A percentile compares a stretch with the other conserved stretches of the same genome.
Conservation (phyloP, 2,113 vertebrate species). For the Chaenocephalus aceratus region DNA sequence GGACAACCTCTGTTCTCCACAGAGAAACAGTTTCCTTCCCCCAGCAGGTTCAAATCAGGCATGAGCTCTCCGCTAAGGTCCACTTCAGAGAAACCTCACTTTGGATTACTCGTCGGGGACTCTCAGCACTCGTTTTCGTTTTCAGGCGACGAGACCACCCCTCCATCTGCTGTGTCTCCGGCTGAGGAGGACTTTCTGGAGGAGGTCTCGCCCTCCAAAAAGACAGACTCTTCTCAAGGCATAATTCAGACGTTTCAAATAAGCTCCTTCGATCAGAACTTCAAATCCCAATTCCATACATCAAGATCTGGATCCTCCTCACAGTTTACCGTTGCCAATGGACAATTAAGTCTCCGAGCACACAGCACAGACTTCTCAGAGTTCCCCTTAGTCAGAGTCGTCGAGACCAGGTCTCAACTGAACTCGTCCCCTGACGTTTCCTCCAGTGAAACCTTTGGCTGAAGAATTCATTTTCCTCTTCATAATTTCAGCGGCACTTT, state of each 20-base stretch:
- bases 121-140: constrained; percentile 97
- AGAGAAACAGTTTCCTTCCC: constrained; percentile 94
- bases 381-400: constrained; percentile 95
- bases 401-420: constrained; percentile 95
- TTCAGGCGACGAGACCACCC: constrained; percentile 95
- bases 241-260: constrained; percentile 97
- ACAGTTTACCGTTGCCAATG: constrained; percentile 95
- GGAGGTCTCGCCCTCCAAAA: constrained; percentile 96
- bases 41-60: constrained; percentile 93
- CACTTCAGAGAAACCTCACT: constrained; percentile 96
- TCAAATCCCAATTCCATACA: constrained; percentile 94
- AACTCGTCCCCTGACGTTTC: constrained; percentile 96
- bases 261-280: constrained; percentile 96
- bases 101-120: constrained; percentile 95
- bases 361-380: constrained; percentile 96
- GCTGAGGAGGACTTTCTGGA: constrained; percentile 98
- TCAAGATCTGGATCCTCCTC: constrained; percentile 91
- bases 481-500: constrained; percentile 91
- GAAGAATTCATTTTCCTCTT: constrained; percentile 67
- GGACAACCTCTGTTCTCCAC: constrained; percentile 94
- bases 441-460: constrained; percentile 97
- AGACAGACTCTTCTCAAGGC: constrained; percentile 91
- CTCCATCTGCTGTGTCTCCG: constrained; percentile 92
- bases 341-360: constrained; percentile 94
- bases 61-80: constrained; percentile 95